A percentile compares a stretch with the other conserved stretches of the same genome.
Conservation (phyloP, 2,797 vertebrate genomes). For the Hydrocynus forskahlii region DNA sequence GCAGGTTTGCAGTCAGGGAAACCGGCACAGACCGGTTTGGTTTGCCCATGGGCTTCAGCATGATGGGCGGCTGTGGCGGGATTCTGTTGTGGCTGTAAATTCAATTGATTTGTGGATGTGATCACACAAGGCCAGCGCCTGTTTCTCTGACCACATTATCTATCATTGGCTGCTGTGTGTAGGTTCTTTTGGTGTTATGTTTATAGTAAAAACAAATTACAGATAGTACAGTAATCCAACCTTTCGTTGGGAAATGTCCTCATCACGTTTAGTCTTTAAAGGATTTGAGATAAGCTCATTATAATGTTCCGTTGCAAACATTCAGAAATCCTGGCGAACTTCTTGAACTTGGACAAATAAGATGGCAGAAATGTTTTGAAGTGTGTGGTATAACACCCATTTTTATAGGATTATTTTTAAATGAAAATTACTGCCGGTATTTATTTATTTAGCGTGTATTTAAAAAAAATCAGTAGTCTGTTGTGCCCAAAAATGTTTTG, state of each 20-base stretch:
- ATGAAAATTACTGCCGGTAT: too few relatives aligned
- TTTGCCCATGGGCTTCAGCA: background rate
- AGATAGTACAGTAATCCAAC: background rate
- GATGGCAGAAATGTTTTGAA: too few relatives aligned
- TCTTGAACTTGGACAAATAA: background rate
- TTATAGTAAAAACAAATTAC: too few relatives aligned
- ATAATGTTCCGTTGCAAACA: slow-evolving; percentile 14
- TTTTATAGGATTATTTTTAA: too few relatives aligned
- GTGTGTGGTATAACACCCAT: too few relatives aligned
- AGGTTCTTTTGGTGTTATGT: background rate
- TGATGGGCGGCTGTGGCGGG: background rate
- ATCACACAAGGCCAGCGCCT: background rate
- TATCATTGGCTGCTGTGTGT: background rate
- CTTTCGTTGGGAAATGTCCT: background rate
- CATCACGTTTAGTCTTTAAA: slow-evolving; percentile 3
- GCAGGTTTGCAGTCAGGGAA: background rate
- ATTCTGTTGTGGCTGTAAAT: background rate
- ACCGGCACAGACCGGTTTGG: slow-evolving; percentile 43
- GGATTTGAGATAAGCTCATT: slow-evolving; percentile 52
- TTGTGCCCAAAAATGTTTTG: too few relatives aligned
- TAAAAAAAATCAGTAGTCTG: too few relatives aligned
- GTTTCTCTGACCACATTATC: background rate
- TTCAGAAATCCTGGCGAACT: slow-evolving; percentile 15
- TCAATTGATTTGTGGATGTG: background rate
- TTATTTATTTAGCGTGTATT: too few relatives aligned